Base-by-base conservation (phyloP, 2,888 invertebrate species). In the Leptinotarsa juncta region DNA sequence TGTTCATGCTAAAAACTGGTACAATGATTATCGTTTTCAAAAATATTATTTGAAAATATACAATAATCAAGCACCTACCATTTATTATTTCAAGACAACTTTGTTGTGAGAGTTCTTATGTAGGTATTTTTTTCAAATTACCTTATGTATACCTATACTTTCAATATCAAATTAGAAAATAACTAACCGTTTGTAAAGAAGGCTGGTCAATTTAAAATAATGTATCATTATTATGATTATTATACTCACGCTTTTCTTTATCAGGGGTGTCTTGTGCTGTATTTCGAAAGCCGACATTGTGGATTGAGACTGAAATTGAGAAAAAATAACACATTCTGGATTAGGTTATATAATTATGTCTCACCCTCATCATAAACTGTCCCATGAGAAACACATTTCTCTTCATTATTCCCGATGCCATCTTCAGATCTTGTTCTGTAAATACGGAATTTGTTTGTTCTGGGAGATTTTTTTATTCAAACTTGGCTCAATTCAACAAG, bases 251-350 rank as follows among this genome's bases (percentile, higher is more conserved):
- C 89, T 87, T 85, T 89, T 90, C 82, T 88, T 90, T 72, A 89
- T 89, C 57, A 91, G 83, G 2, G 90, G 89, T 57, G 89, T 89
- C 84, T 91, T 91, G 74, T 91, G 90, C 82, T 91, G 91, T 66
- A 87, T 84, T 84, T 94, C 94, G 85, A 92, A 94, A 82, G 92
- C 92, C 14, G 93, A 93, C 80, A 92, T 84, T 5, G 91, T 89
- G 23, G 90, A 83, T 67, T 85, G 85, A 57, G 90, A 88, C 86
- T 86, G 78, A 79, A 84, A 85, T 77, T 75, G 49, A 74, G 69
- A 55, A 57, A 78, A 72, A 18, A 73, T 70, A 74, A 74, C 75
- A 76, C 49, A 42, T 78, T 74, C 71, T 66, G 80, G 80, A 80
- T 83, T 83, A 83, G 80, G 81, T 83, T 83, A 84, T 80, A 77